phyloP scores from a whole-genome alignment of 2,797 vertebrate genomes.

The Cryptoprocta ferox region DNA sequence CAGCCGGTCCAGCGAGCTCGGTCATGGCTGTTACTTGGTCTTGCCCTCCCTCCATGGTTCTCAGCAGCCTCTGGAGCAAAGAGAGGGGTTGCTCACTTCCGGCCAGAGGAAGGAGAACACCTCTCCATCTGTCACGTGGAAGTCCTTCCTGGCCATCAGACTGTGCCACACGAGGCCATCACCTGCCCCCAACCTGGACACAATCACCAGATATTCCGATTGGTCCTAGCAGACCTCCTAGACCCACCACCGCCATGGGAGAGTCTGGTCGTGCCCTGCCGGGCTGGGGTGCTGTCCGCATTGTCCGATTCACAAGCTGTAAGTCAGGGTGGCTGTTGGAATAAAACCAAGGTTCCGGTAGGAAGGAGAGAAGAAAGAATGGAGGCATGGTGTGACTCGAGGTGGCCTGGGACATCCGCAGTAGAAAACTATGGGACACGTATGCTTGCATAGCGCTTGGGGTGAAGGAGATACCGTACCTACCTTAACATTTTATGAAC shows the following conservation, averaged over 20 bases:
- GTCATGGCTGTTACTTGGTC: background rate
- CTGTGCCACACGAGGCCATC: background rate
- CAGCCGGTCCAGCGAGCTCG: background rate
- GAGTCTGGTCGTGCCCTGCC: rapidly evolving
- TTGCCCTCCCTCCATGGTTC: background rate
- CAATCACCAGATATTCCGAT: background rate
- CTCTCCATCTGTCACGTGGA: rapidly evolving
- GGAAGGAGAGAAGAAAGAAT: background rate
- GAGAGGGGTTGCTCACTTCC: background rate
- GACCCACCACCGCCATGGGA: too few species aligned
- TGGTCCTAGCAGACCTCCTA: background rate
- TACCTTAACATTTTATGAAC: background rate
- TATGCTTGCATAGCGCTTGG: rapidly evolving
- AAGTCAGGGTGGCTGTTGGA: too few species aligned
- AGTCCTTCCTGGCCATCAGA: background rate
- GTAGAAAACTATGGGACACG: rapidly evolving
- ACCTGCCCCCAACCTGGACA: background rate
- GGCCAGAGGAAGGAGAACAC: too few species aligned
- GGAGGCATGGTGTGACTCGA: rapidly evolving
- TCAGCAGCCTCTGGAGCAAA: background rate
- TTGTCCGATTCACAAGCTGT: too few species aligned
- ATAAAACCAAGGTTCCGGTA: background rate
- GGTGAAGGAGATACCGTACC: background rate
- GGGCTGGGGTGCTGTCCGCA: rapidly evolving
- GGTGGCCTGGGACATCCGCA: background rate